Conservation (phyloP, 2,113 vertebrate species). For the Enhydra lutris region DNA sequence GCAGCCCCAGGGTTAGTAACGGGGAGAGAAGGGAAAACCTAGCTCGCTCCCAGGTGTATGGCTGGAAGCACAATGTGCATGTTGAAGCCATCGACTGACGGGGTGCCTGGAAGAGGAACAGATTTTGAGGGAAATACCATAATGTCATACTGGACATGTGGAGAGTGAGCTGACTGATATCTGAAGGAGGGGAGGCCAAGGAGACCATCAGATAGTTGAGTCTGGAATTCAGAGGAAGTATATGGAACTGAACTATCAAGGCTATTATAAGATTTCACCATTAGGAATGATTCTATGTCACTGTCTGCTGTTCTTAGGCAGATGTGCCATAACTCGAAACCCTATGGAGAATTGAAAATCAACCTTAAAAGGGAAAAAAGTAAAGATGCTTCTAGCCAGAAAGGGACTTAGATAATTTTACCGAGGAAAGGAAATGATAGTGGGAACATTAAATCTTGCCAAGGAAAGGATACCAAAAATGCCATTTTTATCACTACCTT, state of each 20-base stretch:
- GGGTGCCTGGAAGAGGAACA: neutral
- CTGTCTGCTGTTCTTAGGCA: neutral
- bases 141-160: neutral
- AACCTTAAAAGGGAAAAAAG: neutral
- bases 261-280: neutral
- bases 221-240: neutral
- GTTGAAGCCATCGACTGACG: neutral
- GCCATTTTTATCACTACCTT: neutral
- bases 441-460: neutral
- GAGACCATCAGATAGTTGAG: neutral
- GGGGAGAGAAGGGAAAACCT: neutral
- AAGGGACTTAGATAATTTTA: neutral
- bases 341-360: neutral
- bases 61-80: neutral
- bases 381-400: neutral
- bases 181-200: neutral
- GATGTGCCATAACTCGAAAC: neutral
- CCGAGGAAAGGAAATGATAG: neutral
- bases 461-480: neutral
- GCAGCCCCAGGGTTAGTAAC: neutral
- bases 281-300: neutral
- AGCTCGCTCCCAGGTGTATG: neutral
- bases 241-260: neutral
- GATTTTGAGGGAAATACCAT: neutral
- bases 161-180: neutral